Conservation (phyloP, 2,797 vertebrate species). For the Myiothlypis coronata region DNA sequence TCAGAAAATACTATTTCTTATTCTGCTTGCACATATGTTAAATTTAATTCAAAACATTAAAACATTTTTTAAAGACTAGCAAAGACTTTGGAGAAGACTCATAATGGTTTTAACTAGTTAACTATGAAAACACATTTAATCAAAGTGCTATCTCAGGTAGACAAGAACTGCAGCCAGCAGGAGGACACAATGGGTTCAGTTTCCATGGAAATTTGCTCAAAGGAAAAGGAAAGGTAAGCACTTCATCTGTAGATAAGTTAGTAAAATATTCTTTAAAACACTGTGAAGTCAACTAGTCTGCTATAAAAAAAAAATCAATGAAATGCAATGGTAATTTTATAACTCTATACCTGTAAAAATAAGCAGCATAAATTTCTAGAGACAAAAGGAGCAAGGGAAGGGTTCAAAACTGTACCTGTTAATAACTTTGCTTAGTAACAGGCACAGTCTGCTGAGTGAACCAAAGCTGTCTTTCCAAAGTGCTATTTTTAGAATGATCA, state of each 20-base stretch:
- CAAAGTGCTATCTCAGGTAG: background rate
- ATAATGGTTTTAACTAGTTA: background rate
- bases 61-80: background rate
- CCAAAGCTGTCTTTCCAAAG: background rate
- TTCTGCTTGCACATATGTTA: background rate
- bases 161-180: background rate
- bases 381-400: background rate
- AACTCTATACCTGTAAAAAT: background rate
- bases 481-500: constrained; percentile 38
- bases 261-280: constrained; percentile 3
- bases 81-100: background rate
- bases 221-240: background rate
- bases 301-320: background rate
- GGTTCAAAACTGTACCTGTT: background rate
- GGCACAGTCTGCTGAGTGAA: background rate
- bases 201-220: constrained; percentile 41
- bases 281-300: background rate
- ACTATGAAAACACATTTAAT: background rate
- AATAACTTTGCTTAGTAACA: background rate
- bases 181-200: background rate
- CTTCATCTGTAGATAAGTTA: background rate
- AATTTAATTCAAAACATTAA: background rate
- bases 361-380: background rate
- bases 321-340: background rate
- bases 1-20: background rate